Evolutionary conservation across 2,888 invertebrate genomes (phyloP), one percentile per base, ranked within the genome.

Genomic region (Chalcis sispes): DNA sequence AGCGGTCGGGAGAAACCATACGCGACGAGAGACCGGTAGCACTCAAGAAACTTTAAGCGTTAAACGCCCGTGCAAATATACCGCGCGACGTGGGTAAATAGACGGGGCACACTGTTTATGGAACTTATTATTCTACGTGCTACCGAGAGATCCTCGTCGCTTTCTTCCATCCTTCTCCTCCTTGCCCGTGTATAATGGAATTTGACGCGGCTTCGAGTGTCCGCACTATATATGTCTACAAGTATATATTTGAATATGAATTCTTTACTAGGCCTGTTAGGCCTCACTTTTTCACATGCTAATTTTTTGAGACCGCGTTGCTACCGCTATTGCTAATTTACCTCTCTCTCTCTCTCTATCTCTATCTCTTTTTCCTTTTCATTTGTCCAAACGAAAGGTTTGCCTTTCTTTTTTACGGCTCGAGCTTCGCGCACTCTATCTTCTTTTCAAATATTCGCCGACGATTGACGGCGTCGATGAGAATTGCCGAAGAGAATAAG

Each of bases 41-140:
- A 58, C 58, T 65, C 5, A n/a, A n/a, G n/a, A n/a, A n/a, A 18
- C 25, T 32, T 10, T 1, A 25, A 25, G 65, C 59, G 70, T 58
- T 77, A 77, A 67, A 72, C 27, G 69, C 62, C 66, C 23, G 36
- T 13, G 77, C 73, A 77, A 73, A 77, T 50, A 77, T 23, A 40
- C 27, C 52, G 58, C n/a, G n/a, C n/a, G n/a, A n/a, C n/a, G 50
- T 20, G 52, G 54, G 20, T 23, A 61, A 50, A 52, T 42, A 58
- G n/a, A 65, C 46, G 27, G 58, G 15, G 29, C 50, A 46, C 29
- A 25, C 27, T 56, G 72, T 58, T 70, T 54, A n/a, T 40, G 64
- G 52, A 65, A 52, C 25, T 27, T 59, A 59, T 48, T 65, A 64
- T 65, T 70, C 10, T 64, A 50, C 27, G 65, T 42, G 50, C 67